Percentiles rank a stretch among this genome's conserved stretches.
phyloP scores from a whole-genome alignment of 64 coral and sea anemone species.

The Actinia equina region DNA sequence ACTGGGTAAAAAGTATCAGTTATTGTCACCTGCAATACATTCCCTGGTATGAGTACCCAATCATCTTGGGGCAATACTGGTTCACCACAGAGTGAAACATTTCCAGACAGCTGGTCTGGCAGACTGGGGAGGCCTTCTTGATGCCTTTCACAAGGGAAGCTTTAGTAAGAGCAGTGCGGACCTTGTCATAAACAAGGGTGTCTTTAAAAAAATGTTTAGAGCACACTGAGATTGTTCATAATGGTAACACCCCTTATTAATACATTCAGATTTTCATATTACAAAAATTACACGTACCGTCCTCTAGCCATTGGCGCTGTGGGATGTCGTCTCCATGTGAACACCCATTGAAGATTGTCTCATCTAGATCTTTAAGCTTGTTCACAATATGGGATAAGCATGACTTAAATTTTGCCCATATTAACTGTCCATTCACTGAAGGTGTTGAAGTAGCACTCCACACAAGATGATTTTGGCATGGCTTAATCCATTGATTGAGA shows the following conservation, averaged over 20 bases:
- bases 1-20: background rate
- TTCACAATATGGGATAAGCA: conserved; percentile 64
- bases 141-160: conserved; percentile 36
- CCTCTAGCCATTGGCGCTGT: conserved; percentile 41
- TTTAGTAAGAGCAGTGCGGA: conserved; percentile 28
- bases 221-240: background rate
- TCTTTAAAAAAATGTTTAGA: conserved; percentile 17
- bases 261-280: conserved; percentile 13
- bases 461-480: conserved; percentile 9
- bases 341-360: conserved; percentile 56
- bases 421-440: conserved; percentile 30
- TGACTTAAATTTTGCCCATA: conserved; percentile 66
- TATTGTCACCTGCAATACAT: conserved; percentile 6
- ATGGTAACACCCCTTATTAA: background rate
- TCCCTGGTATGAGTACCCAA: conserved; percentile 30
- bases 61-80: conserved; percentile 39
- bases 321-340: conserved; percentile 54
- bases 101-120: conserved; percentile 45
- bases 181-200: conserved; percentile 38
- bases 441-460: conserved; percentile 20
- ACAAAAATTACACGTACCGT: conserved; percentile 39
- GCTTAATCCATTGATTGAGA: conserved; percentile 16
- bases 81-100: conserved; percentile 30
- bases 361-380: conserved; percentile 35
- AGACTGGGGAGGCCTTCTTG: conserved; percentile 43